These are phyloP conservation scores for Metopia argyrocephala DNA, from an alignment of 2,888 invertebrate genomes.

Conservation along the genomic window DNA sequence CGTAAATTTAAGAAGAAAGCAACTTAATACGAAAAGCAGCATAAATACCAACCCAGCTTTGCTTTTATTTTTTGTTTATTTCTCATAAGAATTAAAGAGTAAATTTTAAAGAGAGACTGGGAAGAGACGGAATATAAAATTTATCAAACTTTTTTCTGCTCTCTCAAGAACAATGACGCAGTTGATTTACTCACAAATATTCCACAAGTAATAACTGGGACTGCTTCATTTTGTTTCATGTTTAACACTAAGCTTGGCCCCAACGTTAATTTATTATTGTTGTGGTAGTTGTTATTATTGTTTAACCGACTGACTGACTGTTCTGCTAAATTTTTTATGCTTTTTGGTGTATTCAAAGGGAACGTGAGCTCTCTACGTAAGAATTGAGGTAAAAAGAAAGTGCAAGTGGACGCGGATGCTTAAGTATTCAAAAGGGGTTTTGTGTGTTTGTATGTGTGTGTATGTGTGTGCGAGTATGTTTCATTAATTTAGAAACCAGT, in stretches of 20 bases:
- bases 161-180: conserved; percentile 52
- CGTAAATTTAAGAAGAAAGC: too few species aligned
- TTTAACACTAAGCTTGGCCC: conserved; percentile 24
- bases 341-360: conserved; percentile 34
- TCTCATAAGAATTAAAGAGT: too few species aligned
- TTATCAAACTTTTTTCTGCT: too few species aligned
- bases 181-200: conserved; percentile 9
- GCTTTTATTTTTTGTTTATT: too few species aligned
- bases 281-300: conserved; percentile 23
- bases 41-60: too few species aligned
- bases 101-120: too few species aligned
- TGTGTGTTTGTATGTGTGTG: conserved; percentile 32
- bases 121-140: too few species aligned
- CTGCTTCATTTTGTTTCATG: conserved; percentile 5
- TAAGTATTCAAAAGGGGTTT: conserved; percentile 74
- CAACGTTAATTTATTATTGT: conserved; percentile 38
- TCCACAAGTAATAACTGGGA: background rate
- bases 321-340: conserved; percentile 4
- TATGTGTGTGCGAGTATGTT: background rate
- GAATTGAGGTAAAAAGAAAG: conserved; percentile 73
- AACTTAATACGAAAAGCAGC: too few species aligned
- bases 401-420: conserved; percentile 77
- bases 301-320: conserved; percentile 9
- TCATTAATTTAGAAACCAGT: conserved; percentile 64
- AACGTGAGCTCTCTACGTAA: conserved; percentile 63